Conservation (phyloP, 2,888 invertebrate species). For the Epirrhoe tristata region DNA sequence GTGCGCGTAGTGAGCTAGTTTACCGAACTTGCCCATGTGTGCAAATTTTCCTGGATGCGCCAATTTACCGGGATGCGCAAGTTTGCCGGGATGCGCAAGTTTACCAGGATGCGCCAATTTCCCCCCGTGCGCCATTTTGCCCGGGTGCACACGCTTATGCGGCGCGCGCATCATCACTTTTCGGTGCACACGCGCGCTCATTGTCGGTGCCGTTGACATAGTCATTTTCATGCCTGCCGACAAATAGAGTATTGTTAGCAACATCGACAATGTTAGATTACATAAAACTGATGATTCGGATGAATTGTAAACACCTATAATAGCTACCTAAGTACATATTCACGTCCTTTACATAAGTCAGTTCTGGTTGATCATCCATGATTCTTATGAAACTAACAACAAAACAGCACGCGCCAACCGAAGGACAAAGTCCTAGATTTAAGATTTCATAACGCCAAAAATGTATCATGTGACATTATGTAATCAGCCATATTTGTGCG, state of each 20-base stretch:
- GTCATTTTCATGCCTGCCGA: conserved; percentile 90
- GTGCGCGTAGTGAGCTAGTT: conserved; percentile 74
- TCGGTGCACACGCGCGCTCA: conserved; percentile 88
- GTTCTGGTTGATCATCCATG: conserved; percentile 1
- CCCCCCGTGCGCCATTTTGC: conserved; percentile 80
- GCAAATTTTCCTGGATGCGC: conserved; percentile 67
- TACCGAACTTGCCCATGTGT: conserved; percentile 74
- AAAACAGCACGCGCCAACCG: conserved; percentile 24
- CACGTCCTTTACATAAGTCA: background rate
- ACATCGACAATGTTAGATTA: conserved; percentile 17
- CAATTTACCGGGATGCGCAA: conserved; percentile 67
- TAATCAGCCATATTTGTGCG: conserved; percentile 39
- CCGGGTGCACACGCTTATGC: conserved; percentile 83
- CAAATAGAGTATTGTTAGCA: conserved; percentile 61
- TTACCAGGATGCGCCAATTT: conserved; percentile 77
- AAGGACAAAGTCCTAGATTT: conserved; percentile 32
- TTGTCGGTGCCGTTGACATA: conserved; percentile 88
- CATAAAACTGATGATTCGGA: background rate
- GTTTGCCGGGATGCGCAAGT: conserved; percentile 79
- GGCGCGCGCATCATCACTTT: conserved; percentile 89
- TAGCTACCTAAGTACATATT: no score
- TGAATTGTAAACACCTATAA: background rate
- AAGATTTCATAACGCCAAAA: conserved; percentile 33
- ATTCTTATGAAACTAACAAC: conserved; percentile 20
- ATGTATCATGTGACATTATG: conserved; percentile 33